Conservation (phyloP, 2,797 vertebrate species). For the Erithacus rubecula region DNA sequence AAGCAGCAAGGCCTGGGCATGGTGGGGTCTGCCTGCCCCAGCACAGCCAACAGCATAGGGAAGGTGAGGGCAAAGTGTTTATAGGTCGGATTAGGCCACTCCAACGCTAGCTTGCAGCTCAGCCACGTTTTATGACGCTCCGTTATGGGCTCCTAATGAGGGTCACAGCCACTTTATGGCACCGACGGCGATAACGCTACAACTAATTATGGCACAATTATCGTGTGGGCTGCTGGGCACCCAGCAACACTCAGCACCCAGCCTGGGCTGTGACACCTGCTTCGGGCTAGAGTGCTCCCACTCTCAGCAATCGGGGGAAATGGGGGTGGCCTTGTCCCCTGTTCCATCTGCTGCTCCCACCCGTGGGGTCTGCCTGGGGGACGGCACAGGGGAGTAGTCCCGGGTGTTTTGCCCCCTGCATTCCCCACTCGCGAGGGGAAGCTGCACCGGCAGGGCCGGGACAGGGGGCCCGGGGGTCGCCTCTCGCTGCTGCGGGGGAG, state of each 20-base stretch:
- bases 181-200: slow-evolving; percentile 61
- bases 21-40: neutral
- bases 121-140: slow-evolving; percentile 45
- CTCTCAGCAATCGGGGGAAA: fast-evolving
- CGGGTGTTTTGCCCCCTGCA: neutral
- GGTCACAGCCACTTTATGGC: slow-evolving; percentile 70
- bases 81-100: slow-evolving; percentile 46
- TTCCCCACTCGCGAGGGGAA: neutral
- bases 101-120: neutral
- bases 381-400: neutral
- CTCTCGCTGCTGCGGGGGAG: neutral
- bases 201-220: slow-evolving; percentile 68
- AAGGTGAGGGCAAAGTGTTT: slow-evolving; percentile 18
- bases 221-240: slow-evolving; percentile 22
- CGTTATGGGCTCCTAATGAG: slow-evolving; percentile 73
- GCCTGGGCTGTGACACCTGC: neutral
- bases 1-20: neutral
- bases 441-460: neutral
- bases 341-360: neutral
- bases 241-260: neutral
- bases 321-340: neutral
- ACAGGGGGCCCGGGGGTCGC: too few species aligned
- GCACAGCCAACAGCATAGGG: neutral
- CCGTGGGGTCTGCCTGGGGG: neutral
- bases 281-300: neutral